Base-by-base conservation (phyloP, 64 coral and sea anemone species). In the Montipora foliosa region DNA sequence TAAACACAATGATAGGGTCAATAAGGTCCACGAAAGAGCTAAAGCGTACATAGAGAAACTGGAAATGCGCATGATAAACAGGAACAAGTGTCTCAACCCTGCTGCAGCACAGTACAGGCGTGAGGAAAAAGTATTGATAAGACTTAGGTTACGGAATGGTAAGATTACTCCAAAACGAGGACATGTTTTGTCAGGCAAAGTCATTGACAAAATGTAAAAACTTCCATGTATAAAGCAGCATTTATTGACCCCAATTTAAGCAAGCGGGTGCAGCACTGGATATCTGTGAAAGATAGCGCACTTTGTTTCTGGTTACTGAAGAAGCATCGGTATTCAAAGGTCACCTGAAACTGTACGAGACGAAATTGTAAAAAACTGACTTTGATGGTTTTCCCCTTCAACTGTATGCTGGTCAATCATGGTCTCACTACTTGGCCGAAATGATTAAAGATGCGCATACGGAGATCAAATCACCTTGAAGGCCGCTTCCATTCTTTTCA, bases 201-300 rank as follows among this genome's bases (percentile, higher is more conserved):
- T 90, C 20, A 49, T 90, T 13, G 50, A 19, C 57, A 76, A 49
- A 91, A 91, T 81, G 8, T 91, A 6, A 81, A 91, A 8, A 91
- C 9, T 12, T 44, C 15, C 13, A 55, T 5, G 66, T 91, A 91
- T 49, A 91, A 82, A 47, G 89, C 82, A 55, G 14, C 4, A 17
- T 91, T 91, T 83, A 74, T 19, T 47, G 17, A 79, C 45, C 77
- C 77, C 11, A 19, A 50, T 19, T 47, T 16, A 79, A 16, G 44
- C 16, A 10, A 47, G 45, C 46, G 51, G 24, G 77, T 79, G 45
- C 46, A 79, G 44, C 64, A 67, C 12, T 48, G 77, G 77, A 79
- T 79, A 44, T 79, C 77, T 79, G 77, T 79, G 6, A n/a, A 48
- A 19, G 77, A 76, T 55, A 55, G 52, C 9, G 87, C 87, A 74